Percentiles rank a stretch among this genome's conserved stretches.
phyloP scores from a whole-genome alignment of 2,797 vertebrate genomes.

The Squalus acanthias region DNA sequence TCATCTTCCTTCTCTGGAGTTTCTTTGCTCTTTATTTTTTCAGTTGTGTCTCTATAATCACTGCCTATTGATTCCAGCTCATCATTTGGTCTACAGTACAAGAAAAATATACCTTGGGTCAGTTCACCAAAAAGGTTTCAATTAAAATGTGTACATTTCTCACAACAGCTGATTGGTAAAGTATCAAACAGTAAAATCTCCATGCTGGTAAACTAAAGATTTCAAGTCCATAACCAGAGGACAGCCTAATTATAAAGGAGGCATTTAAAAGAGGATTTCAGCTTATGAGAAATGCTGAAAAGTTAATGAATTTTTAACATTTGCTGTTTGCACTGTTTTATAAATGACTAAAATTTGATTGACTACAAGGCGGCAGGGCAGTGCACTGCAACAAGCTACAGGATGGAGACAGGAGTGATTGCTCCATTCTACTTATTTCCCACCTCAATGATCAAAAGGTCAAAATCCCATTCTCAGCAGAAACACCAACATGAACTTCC shows the following conservation, averaged over 20 bases:
- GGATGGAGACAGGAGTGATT: not conserved
- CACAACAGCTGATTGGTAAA: not conserved
- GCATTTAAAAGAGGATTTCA: not conserved
- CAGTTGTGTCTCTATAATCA: not conserved
- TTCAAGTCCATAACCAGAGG: not conserved
- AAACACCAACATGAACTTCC: not conserved
- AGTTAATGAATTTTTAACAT: not conserved
- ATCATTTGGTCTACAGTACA: not conserved
- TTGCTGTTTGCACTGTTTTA: not conserved
- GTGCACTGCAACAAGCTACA: not conserved
- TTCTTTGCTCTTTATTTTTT: not conserved
- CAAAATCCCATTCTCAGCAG: not conserved
- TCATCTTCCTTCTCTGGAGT: not conserved
- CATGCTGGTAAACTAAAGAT: too few species aligned
- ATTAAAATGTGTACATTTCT: not conserved
- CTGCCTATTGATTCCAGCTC: not conserved
- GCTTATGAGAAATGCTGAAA: not conserved
- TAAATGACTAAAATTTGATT: not conserved
- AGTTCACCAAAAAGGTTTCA: not conserved
- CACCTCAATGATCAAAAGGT: not conserved
- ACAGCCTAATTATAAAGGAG: not conserved
- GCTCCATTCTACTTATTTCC: not conserved
- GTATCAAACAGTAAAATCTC: not conserved
- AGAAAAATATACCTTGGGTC: not conserved
- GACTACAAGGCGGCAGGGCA: not conserved